A percentile compares a stretch with the other conserved stretches of the same genome.
phyloP scores from a whole-genome alignment of 2,888 invertebrate species.

The Scelioninae gen. 2 region DNA sequence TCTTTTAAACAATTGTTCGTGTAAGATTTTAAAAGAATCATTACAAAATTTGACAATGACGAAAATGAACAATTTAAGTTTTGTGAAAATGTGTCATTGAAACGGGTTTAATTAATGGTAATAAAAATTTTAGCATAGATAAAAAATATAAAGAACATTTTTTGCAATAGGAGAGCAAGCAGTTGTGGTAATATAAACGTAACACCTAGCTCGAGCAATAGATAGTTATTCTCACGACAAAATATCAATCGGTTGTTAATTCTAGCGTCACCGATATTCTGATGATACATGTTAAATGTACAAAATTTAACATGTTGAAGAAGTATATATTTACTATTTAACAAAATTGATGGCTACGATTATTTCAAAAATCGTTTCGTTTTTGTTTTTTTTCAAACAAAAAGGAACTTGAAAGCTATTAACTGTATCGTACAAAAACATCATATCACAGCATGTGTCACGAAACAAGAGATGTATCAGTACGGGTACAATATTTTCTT shows the following conservation, averaged over 20 bases:
- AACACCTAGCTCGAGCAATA: too few species aligned
- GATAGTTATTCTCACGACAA: too few species aligned
- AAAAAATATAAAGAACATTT: constrained; percentile 31
- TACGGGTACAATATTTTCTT: constrained; percentile 45
- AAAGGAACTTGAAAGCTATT: constrained; percentile 36
- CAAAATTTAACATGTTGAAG: too few species aligned
- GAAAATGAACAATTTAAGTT: constrained; percentile 31
- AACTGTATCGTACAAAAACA: constrained; percentile 57
- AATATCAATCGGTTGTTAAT: too few species aligned
- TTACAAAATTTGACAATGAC: constrained; percentile 31
- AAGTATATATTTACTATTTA: too few species aligned
- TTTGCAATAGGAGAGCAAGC: too few species aligned
- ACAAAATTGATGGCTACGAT: too few species aligned
- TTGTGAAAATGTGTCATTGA: constrained; percentile 37
- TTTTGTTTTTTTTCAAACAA: constrained; percentile 48
- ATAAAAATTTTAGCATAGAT: constrained; percentile 8
- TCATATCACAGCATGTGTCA: constrained; percentile 60
- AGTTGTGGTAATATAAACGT: too few species aligned
- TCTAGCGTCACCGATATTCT: too few species aligned
- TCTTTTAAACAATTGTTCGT: constrained; percentile 19
- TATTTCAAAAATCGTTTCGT: too few species aligned
- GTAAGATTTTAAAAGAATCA: constrained; percentile 20
- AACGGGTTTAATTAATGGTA: constrained; percentile 26
- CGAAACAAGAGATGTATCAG: constrained; percentile 57
- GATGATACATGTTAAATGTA: too few species aligned